These are phyloP conservation scores for Falco novaeseelandiae DNA, from an alignment of 2,797 vertebrate species.

Conservation along the genomic window DNA sequence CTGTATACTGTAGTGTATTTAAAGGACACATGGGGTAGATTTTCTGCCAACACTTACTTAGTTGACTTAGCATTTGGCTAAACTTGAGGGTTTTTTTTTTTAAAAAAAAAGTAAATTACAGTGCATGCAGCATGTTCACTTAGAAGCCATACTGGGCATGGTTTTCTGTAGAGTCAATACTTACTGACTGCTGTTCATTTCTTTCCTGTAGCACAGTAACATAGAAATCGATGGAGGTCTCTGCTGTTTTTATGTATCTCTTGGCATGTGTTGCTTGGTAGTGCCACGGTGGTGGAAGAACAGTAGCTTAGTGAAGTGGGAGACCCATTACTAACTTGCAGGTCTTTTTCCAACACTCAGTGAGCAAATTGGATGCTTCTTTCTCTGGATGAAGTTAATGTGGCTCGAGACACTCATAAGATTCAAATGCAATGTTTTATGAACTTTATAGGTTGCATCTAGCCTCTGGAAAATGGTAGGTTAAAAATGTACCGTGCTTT, in stretches of 20 bases:
- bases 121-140: conserved; percentile 69
- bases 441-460: background rate
- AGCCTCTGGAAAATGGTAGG: conserved; percentile 16
- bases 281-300: background rate
- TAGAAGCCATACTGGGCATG: conserved; percentile 11
- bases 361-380: background rate
- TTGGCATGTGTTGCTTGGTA: background rate
- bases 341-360: background rate
- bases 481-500: background rate
- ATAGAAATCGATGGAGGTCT: background rate
- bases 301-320: background rate
- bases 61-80: conserved; percentile 20
- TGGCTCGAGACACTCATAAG: background rate
- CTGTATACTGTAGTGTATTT: conserved; percentile 56
- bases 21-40: conserved; percentile 68
- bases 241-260: background rate
- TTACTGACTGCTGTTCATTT: background rate
- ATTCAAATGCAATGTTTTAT: background rate
- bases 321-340: background rate
- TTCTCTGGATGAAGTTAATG: background rate
- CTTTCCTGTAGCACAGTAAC: background rate
- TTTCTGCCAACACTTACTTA: conserved; percentile 35
- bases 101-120: background rate
- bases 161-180: conserved; percentile 7
- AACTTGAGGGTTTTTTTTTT: background rate